Conservation (phyloP, 2,113 vertebrate species). For the Nyctereutes procyonoides region DNA sequence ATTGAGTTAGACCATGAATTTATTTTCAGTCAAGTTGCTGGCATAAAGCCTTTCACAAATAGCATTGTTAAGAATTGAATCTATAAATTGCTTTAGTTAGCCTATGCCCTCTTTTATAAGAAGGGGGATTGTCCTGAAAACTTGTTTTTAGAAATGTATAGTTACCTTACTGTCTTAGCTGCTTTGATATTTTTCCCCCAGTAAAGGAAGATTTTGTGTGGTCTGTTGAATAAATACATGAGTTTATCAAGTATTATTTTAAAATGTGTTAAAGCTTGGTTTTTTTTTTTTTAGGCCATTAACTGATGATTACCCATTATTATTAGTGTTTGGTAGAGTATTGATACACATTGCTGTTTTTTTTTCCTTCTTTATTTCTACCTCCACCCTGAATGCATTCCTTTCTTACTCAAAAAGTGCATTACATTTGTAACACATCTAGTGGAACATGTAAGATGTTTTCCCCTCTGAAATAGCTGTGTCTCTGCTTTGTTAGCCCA, state of each 20-base stretch:
- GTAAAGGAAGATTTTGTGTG: not conserved
- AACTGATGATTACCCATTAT: constrained; percentile 5
- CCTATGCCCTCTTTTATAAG: not conserved
- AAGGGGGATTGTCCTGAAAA: not conserved
- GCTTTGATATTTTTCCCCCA: not conserved
- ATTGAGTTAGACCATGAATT: not conserved
- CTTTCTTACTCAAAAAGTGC: constrained; percentile 7
- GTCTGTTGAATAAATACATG: constrained; percentile 4
- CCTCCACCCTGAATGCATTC: not conserved
- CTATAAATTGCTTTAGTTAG: constrained; percentile 29
- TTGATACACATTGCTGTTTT: not conserved
- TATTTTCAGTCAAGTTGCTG: not conserved
- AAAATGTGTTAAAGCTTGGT: constrained; percentile 26
- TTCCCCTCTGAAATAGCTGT: not conserved
- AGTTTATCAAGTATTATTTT: constrained; percentile 33
- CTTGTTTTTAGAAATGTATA: constrained; percentile 49
- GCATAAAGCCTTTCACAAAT: not conserved
- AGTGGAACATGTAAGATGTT: not conserved
- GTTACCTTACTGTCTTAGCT: not conserved
- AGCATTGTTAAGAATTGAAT: not conserved
- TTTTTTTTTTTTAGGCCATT: not conserved
- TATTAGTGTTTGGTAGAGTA: constrained; percentile 26
- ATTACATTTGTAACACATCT: not conserved
- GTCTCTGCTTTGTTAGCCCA: not conserved
- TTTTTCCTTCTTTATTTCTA: not conserved